Conservation (phyloP, 2,797 vertebrate genomes). For the Parambassis ranga region DNA sequence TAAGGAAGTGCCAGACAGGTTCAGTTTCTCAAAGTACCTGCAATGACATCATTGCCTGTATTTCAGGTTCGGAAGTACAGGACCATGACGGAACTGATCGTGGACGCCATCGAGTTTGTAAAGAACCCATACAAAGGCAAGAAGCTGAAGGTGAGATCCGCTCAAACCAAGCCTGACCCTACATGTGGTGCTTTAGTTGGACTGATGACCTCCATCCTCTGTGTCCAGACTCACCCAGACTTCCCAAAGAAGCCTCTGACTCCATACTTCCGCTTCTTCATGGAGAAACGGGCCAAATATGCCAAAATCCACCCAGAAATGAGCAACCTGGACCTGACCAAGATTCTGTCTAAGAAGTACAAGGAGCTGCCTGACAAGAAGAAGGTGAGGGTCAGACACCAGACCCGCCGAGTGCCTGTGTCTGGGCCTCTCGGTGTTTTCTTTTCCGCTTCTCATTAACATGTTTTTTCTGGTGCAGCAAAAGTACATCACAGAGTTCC, state of each 20-base stretch:
- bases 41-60: background rate
- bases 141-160: slow-evolving; percentile 78
- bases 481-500: slow-evolving; percentile 83
- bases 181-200: background rate
- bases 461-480: slow-evolving; percentile 56
- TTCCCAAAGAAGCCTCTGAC: slow-evolving; percentile 85
- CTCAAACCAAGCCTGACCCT: background rate
- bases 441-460: no score
- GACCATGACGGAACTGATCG: slow-evolving; percentile 82
- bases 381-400: slow-evolving; percentile 66
- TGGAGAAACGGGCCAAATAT: slow-evolving; percentile 86
- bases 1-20: fast-evolving
- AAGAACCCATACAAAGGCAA: slow-evolving; percentile 86
- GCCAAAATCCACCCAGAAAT: slow-evolving; percentile 86
- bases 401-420: background rate
- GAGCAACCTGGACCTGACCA: slow-evolving; percentile 86
- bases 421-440: background rate
- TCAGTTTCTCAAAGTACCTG: fast-evolving
- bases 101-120: slow-evolving; percentile 81
- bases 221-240: slow-evolving; percentile 80
- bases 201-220: slow-evolving; percentile 1
- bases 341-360: slow-evolving; percentile 86
- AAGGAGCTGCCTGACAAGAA: slow-evolving; percentile 85
- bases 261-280: slow-evolving; percentile 85
- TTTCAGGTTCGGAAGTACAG: slow-evolving; percentile 82